These are phyloP conservation scores for Nipponia nippon DNA, from an alignment of 2,113 vertebrate species.

Conservation along the genomic window DNA sequence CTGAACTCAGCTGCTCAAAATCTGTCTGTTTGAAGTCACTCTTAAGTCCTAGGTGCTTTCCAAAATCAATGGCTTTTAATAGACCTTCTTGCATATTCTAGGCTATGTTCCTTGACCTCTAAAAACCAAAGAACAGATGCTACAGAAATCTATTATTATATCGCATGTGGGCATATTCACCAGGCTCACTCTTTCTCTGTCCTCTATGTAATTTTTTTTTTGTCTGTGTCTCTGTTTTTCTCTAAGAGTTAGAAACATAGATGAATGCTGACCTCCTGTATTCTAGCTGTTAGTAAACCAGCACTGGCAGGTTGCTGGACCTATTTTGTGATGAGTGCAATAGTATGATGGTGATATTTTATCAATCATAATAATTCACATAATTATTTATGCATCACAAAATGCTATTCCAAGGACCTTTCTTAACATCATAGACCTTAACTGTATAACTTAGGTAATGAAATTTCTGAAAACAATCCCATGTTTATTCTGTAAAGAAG, in stretches of 20 bases:
- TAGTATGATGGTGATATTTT: neutral
- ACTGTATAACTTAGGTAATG: neutral
- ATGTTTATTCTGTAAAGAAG: neutral
- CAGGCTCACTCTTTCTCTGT: neutral
- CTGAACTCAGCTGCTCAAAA: neutral
- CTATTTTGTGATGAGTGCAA: neutral
- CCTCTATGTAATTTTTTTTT: neutral
- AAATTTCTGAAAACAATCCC: neutral
- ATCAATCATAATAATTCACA: neutral
- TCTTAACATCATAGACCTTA: neutral
- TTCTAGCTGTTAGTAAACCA: neutral
- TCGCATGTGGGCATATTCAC: neutral
- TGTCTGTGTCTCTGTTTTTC: neutral
- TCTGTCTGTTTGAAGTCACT: neutral
- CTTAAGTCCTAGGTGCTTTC: neutral
- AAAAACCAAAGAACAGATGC: neutral
- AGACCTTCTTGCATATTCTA: neutral
- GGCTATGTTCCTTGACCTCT: neutral
- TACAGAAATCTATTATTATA: neutral
- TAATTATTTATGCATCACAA: neutral
- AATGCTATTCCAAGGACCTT: neutral
- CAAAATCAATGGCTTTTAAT: neutral
- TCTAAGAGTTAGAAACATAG: neutral
- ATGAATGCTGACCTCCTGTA: neutral
- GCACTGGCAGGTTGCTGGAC: neutral